Base-by-base conservation (phyloP, 2,797 vertebrate species). In the Perdix hodgsoniae region DNA sequence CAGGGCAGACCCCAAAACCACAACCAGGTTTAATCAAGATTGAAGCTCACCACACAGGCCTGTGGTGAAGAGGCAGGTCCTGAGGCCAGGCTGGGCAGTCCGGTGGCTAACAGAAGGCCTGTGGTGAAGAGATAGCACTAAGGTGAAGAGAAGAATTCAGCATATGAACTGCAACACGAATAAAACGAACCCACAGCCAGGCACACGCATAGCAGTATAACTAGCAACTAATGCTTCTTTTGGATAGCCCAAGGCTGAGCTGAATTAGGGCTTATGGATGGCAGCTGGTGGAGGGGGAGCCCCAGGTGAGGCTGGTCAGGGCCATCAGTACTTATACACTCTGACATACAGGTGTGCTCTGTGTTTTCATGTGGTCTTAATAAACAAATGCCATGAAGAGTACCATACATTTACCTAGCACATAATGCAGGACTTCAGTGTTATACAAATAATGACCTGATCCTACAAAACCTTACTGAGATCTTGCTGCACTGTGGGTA, bases 401-500 rank as follows among this genome's bases (percentile, higher is more conserved):
- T 61, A 42, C 65, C n/a, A 80, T 65, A 35, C 2, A 14, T 31
- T 76, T 80, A 29, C 19, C 69, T 92, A 72, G 35, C 42, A 59
- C 63, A 78, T 4, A 77, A 24, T 83, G 59, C 35, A 75, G 69
- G 72, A 47, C 79, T 92, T 85, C 11, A 57, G 56, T 56, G 54
- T 63, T 87, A 77, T 56, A 60, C 73, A 87, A 92, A 77, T 83
- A 83, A 88, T 72, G 93, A 88, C 61, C 21, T 44, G 81, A 92
- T 93, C 82, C 88, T 85, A 84, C 86, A 96, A 93, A 78, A 52
- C 69, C 42, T 24, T 83, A 90, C 1, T 91, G 93, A 85, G 90
- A 67, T 88, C 69, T 88, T 91, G 82, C 79, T 85, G 91, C 73
- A 91, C 79, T 44, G 76, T 37, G 78, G 65, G 44, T 91, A 93